Percentiles rank a stretch among this genome's conserved stretches.
phyloP scores from a whole-genome alignment of 1,140 invertebrate species.

The Liolophura sinensis region DNA sequence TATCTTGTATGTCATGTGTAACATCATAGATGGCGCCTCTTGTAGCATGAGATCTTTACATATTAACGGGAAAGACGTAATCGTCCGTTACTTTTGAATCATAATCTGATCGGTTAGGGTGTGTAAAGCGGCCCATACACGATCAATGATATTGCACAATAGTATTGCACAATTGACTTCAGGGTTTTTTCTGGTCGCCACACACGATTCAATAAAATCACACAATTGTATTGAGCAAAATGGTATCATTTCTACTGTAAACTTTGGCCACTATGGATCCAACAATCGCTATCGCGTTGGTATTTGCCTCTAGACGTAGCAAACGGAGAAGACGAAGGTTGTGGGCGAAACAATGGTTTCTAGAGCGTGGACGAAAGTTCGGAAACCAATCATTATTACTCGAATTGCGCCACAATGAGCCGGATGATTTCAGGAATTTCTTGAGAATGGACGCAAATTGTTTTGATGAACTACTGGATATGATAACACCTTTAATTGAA shows the following conservation, averaged over 20 bases:
- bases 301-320: neutral
- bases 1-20: too few relatives aligned
- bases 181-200: neutral
- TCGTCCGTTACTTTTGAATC: too few relatives aligned
- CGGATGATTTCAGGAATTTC: constrained; percentile 5
- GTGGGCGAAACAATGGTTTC: constrained; percentile 4
- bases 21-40: too few relatives aligned
- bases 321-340: neutral
- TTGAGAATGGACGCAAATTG: constrained; percentile 1
- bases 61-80: too few relatives aligned
- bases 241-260: neutral
- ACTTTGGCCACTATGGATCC: neutral
- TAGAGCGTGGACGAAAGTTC: neutral
- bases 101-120: too few relatives aligned
- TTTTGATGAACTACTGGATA: neutral
- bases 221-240: neutral
- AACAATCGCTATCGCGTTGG: constrained; percentile 1
- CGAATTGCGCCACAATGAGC: neutral
- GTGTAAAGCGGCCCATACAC: constrained; percentile 8
- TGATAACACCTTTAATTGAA: neutral
- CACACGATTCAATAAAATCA: constrained; percentile 2
- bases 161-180: neutral
- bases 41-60: too few relatives aligned
- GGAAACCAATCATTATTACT: neutral
- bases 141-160: constrained; percentile 3